Evolutionary conservation across 2,113 vertebrate species (phyloP).

Genomic region (human (Homo sapiens)): GRCh38 chr2:83072501-83073000

Average conservation of each 20-base stretch:
- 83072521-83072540: background rate
- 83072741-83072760: background rate
- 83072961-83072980: background rate
- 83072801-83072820: accelerated
- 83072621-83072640: background rate
- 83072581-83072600: background rate
- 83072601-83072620: background rate
- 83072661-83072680: background rate
- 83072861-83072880: background rate
- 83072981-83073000: background rate
- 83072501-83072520: background rate
- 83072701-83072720: background rate
- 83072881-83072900: background rate
- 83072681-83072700: background rate
- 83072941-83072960: background rate
- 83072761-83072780: background rate
- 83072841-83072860: background rate
- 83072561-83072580: background rate
- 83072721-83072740: background rate
- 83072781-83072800: background rate
- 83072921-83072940: background rate
- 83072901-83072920: background rate
- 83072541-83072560: background rate
- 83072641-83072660: background rate
- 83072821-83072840: background rate